Evolutionary conservation across 2,797 vertebrate genomes (phyloP).

Genomic region (Dallia pectoralis): DNA sequence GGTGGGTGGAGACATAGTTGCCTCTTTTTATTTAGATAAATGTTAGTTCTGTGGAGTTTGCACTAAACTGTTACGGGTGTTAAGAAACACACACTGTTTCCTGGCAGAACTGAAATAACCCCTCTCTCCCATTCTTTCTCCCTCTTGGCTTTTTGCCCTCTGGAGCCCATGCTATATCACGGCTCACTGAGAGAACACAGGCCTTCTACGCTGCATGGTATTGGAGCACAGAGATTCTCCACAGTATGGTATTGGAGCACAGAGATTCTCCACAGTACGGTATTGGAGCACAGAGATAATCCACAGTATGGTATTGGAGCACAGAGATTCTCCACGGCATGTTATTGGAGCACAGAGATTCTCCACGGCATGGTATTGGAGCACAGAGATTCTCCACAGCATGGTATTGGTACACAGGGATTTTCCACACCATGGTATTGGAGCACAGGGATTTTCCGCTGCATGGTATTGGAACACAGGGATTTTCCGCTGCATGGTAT

Average conservation of each 20-base stretch:
- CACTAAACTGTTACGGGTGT: constrained; percentile 57
- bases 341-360: neutral
- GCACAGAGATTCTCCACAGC: too few relatives aligned
- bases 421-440: too few relatives aligned
- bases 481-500: too few relatives aligned
- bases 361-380: neutral
- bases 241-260: neutral
- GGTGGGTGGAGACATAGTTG: constrained; percentile 63
- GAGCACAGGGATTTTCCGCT: too few relatives aligned
- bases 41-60: constrained; percentile 71
- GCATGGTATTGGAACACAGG: too few relatives aligned
- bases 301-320: constrained; percentile 18
- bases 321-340: constrained; percentile 11
- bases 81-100: constrained; percentile 47
- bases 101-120: constrained; percentile 56
- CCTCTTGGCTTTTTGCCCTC: neutral
- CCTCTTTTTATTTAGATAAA: constrained; percentile 68
- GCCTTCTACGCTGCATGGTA: constrained; percentile 31
- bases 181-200: constrained; percentile 52
- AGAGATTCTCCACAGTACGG: too few relatives aligned
- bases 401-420: too few relatives aligned
- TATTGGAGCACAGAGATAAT: constrained; percentile 41
- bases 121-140: constrained; percentile 12
- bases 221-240: constrained; percentile 17
- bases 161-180: constrained; percentile 32